phyloP scores from a whole-genome alignment of 2,797 vertebrate genomes.

The Rhyacichthys aspro region DNA sequence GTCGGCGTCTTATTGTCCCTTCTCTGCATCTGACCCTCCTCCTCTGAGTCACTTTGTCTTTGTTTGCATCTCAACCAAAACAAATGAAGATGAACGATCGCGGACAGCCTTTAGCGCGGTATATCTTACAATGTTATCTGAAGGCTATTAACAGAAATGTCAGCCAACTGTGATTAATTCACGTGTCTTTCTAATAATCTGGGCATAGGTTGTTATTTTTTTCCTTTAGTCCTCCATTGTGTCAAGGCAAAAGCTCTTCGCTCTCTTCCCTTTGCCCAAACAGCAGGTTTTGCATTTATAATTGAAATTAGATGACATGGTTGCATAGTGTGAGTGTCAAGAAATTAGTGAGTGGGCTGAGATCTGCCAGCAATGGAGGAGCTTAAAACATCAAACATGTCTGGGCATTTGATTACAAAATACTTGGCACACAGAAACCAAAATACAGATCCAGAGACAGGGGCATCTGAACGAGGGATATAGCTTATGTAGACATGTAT shows the following conservation, averaged over 20 bases:
- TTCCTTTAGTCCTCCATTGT: background rate
- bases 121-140: conserved; percentile 26
- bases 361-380: conserved; percentile 1
- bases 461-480: too few relatives aligned
- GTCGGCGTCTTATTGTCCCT: conserved; percentile 20
- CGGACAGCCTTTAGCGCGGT: conserved; percentile 38
- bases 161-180: conserved; percentile 25
- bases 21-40: conserved; percentile 16
- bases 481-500: too few relatives aligned
- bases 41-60: conserved; percentile 32
- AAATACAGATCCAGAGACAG: background rate
- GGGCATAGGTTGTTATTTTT: too few relatives aligned
- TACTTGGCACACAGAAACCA: background rate
- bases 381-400: conserved; percentile 5
- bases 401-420: conserved; percentile 1
- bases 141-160: conserved; percentile 35
- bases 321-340: conserved; percentile 8
- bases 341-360: conserved; percentile 9
- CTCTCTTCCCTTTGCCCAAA: background rate
- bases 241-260: background rate
- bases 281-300: background rate
- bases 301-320: conserved; percentile 13
- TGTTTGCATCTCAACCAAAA: conserved; percentile 38
- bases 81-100: conserved; percentile 59
- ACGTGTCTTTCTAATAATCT: background rate